Percentiles rank a stretch among this genome's conserved stretches.
Evolutionary conservation across 2,113 vertebrate genomes (phyloP).

Genomic region (Symphodus melops): DNA sequence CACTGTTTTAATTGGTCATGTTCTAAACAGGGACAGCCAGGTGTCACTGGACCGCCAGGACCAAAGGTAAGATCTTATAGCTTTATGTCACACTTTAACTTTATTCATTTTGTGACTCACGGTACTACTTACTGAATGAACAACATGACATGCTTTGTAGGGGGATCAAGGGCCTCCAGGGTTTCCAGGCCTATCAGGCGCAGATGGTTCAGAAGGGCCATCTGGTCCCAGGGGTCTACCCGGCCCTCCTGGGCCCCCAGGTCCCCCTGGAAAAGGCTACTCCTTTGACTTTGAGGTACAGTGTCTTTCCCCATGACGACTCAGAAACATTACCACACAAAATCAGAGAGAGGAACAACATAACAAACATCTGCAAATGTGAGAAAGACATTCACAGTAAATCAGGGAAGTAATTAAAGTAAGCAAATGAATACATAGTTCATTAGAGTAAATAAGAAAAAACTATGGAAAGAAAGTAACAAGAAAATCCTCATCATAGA

Average conservation of each 20-base stretch:
- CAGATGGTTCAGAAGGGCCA: slow-evolving; percentile 84
- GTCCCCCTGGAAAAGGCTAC: slow-evolving; percentile 73
- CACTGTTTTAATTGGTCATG: slow-evolving; percentile 23
- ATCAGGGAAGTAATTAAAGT: too few relatives aligned
- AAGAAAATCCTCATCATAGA: too few relatives aligned
- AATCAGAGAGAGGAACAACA: too few relatives aligned
- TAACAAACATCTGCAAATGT: too few relatives aligned
- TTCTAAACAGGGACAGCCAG: slow-evolving; percentile 88
- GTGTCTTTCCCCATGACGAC: background rate
- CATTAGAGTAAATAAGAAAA: too few relatives aligned
- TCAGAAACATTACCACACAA: too few relatives aligned
- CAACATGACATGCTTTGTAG: slow-evolving; percentile 68
- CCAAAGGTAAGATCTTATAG: slow-evolving; percentile 84
- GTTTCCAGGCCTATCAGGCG: slow-evolving; percentile 85
- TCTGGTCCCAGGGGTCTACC: slow-evolving; percentile 87
- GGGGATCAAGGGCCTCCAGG: slow-evolving; percentile 88
- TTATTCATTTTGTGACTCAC: too few relatives aligned
- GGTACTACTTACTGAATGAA: too few relatives aligned
- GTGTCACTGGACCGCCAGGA: slow-evolving; percentile 84
- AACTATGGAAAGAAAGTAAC: too few relatives aligned
- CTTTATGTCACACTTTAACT: background rate
- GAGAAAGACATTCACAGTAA: too few relatives aligned
- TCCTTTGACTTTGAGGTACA: slow-evolving; percentile 86
- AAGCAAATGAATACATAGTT: too few relatives aligned
- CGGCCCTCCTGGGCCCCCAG: slow-evolving; percentile 88